Conservation (phyloP, 2,888 invertebrate species). For the Steinernema scapterisci region DNA sequence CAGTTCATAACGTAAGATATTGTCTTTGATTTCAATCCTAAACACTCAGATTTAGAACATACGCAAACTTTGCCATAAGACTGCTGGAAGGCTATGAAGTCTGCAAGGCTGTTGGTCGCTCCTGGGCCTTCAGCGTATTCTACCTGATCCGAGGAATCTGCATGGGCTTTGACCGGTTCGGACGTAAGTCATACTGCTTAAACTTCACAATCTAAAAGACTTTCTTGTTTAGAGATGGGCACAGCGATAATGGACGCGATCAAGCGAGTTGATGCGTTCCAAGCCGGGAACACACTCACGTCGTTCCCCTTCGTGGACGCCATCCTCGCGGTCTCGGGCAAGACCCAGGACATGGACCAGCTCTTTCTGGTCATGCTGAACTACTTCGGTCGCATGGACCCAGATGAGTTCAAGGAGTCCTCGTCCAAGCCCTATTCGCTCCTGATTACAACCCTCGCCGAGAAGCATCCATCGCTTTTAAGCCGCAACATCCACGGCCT, state of each 20-base stretch:
- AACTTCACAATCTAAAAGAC: background rate
- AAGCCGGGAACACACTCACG: constrained; percentile 32
- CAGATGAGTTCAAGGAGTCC: constrained; percentile 30
- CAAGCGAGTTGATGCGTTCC: constrained; percentile 33
- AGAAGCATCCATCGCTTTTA: constrained; percentile 26
- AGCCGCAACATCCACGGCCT: constrained; percentile 33
- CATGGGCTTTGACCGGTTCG: constrained; percentile 34
- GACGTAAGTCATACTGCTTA: background rate
- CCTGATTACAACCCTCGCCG: constrained; percentile 34
- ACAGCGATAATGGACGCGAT: constrained; percentile 34
- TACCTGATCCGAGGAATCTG: constrained; percentile 36
- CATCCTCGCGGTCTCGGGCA: constrained; percentile 37
- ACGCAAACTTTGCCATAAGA: constrained; percentile 9
- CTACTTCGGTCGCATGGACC: constrained; percentile 25
- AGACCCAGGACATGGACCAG: constrained; percentile 42
- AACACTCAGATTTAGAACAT: constrained; percentile 3
- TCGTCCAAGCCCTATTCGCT: constrained; percentile 31
- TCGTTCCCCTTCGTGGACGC: constrained; percentile 54
- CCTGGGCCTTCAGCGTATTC: constrained; percentile 31
- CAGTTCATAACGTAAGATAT: background rate
- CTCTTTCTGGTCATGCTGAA: constrained; percentile 44
- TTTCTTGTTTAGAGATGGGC: constrained; percentile 34
- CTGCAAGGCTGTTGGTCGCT: constrained; percentile 34
- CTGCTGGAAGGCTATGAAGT: constrained; percentile 37
- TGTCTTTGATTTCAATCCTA: too few relatives aligned